Conservation (phyloP, 2,797 vertebrate species). For the Thamnophis elegans region DNA sequence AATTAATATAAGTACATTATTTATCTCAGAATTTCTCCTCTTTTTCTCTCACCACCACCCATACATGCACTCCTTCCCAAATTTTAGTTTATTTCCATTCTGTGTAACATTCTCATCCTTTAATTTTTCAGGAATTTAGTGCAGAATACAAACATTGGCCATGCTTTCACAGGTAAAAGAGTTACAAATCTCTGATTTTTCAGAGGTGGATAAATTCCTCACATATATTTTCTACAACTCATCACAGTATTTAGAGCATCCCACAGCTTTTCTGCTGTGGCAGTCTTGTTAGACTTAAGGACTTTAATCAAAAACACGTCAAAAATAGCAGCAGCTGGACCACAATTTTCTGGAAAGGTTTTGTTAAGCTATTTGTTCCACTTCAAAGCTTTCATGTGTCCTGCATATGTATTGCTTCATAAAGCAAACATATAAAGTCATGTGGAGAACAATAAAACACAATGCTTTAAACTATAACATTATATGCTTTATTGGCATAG, state of each 20-base stretch:
- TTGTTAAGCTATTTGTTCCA: slow-evolving; percentile 47
- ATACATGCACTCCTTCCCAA: not conserved
- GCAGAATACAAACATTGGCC: not conserved
- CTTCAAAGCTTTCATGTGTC: slow-evolving; percentile 55
- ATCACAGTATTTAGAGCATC: slow-evolving; percentile 60
- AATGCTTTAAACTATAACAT: not conserved
- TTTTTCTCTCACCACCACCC: not conserved
- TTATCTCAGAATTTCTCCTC: not conserved
- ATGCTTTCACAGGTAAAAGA: slow-evolving; percentile 60
- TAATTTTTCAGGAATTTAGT: slow-evolving; percentile 28
- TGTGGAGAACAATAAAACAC: slow-evolving; percentile 10
- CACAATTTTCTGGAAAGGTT: slow-evolving; percentile 17
- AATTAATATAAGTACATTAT: not conserved
- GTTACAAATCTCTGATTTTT: slow-evolving; percentile 62
- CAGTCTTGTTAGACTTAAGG: slow-evolving; percentile 42
- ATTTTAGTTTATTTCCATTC: slow-evolving; percentile 22
- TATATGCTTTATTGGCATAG: not conserved
- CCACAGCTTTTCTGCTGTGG: slow-evolving; percentile 49
- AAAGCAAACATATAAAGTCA: slow-evolving; percentile 15
- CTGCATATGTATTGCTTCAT: slow-evolving; percentile 16
- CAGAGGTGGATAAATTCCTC: slow-evolving; percentile 64
- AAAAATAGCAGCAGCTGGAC: slow-evolving; percentile 42
- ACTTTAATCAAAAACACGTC: slow-evolving; percentile 59
- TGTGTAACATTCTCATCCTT: slow-evolving; percentile 30
- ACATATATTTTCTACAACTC: slow-evolving; percentile 64